Evolutionary conservation across 2,797 vertebrate species (phyloP).

Genomic region (Vireo griseus): DNA sequence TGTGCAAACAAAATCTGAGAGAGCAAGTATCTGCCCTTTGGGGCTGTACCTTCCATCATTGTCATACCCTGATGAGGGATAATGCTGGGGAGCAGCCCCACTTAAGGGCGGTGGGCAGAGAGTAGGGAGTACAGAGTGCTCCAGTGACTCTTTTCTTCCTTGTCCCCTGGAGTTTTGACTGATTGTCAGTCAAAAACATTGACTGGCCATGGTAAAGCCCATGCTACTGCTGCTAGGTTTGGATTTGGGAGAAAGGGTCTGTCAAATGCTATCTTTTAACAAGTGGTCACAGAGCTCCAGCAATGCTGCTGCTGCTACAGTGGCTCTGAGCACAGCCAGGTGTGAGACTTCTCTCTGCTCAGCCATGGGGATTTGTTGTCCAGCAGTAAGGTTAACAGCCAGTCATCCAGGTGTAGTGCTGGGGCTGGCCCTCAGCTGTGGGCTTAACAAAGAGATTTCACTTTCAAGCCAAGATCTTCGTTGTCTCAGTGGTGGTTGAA

Average conservation of each 20-base stretch:
- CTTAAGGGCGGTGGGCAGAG: background rate
- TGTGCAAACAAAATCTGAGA: background rate
- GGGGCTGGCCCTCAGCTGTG: background rate
- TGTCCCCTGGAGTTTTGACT: background rate
- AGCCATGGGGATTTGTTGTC: background rate
- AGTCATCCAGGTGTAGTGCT: background rate
- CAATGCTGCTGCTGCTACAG: background rate
- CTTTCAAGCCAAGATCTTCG: background rate
- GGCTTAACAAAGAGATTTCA: background rate
- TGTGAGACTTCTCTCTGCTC: background rate
- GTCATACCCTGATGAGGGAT: background rate
- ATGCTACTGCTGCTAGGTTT: background rate
- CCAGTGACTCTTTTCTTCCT: background rate
- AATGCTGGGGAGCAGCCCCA: rapidly evolving
- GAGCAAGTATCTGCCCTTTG: background rate
- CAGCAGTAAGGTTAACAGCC: background rate
- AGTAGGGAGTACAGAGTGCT: background rate
- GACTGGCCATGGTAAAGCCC: background rate
- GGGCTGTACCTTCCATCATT: background rate
- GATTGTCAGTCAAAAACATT: background rate
- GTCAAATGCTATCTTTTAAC: background rate
- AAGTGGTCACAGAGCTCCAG: background rate
- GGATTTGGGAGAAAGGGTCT: background rate
- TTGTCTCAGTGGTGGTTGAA: background rate
- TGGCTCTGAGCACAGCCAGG: background rate